Conservation (phyloP, 2,888 invertebrate genomes). For the Amphipyra berbera region DNA sequence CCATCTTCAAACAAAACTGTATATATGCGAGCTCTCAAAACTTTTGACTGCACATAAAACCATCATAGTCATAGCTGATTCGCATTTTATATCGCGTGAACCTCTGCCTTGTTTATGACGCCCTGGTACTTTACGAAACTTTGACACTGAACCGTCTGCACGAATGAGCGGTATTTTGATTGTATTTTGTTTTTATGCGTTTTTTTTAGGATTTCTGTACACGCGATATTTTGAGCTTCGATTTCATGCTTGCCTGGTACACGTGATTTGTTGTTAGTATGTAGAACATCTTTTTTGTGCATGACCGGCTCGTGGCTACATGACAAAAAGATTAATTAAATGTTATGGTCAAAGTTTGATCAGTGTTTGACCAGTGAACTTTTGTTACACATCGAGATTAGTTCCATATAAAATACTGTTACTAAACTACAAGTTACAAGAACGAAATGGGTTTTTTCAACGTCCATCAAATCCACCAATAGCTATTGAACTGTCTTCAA, state of each 20-base stretch:
- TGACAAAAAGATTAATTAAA: too few relatives aligned
- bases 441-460: too few relatives aligned
- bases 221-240: constrained; percentile 32
- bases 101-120: constrained; percentile 28
- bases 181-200: constrained; percentile 44
- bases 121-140: constrained; percentile 45
- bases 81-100: constrained; percentile 16
- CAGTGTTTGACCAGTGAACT: too few relatives aligned
- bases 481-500: too few relatives aligned
- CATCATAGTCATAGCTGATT: constrained; percentile 13
- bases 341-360: too few relatives aligned
- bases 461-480: too few relatives aligned
- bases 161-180: constrained; percentile 42
- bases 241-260: constrained; percentile 24
- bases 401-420: too few relatives aligned
- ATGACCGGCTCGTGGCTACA: too few relatives aligned
- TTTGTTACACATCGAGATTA: too few relatives aligned
- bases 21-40: constrained; percentile 4
- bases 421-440: too few relatives aligned
- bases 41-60: constrained; percentile 26
- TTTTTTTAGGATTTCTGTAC: constrained; percentile 26
- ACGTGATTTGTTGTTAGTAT: not conserved
- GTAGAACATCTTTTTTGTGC: too few relatives aligned
- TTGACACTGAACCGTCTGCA: constrained; percentile 46
- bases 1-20: constrained; percentile 4